phyloP scores from a whole-genome alignment of 1,140 invertebrate species.

The Ditylenchus dipsaci region DNA sequence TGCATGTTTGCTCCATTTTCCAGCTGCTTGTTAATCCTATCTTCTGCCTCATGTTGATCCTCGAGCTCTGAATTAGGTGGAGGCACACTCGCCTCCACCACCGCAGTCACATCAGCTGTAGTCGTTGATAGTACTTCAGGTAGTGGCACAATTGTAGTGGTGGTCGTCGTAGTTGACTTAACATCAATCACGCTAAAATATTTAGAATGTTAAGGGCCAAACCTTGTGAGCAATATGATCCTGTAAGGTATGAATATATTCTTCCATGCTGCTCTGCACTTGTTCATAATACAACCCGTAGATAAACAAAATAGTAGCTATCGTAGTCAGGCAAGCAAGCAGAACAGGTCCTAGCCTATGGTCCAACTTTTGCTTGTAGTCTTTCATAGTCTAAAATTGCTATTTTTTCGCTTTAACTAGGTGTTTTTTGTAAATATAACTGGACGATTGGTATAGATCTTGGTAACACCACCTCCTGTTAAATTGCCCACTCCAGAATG shows the following conservation, averaged over 20 bases:
- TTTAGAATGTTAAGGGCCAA: too few species aligned
- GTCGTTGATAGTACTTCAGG: too few species aligned
- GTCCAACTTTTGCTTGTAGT: constrained; percentile 6
- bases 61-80: too few species aligned
- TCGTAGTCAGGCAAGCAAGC: constrained; percentile 4
- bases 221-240: neutral
- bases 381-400: neutral
- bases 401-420: neutral
- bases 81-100: too few species aligned
- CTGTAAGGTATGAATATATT: constrained; percentile 12
- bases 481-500: constrained; percentile 20
- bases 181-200: too few species aligned
- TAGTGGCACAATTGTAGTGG: too few species aligned
- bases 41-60: too few species aligned
- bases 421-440: neutral
- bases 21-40: too few species aligned
- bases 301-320: constrained; percentile 13
- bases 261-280: neutral
- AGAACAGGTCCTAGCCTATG: constrained; percentile 3
- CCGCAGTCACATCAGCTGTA: too few species aligned
- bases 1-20: too few species aligned
- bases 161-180: too few species aligned
- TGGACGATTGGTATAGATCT: neutral
- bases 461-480: constrained; percentile 11
- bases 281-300: constrained; percentile 18